These are phyloP conservation scores for Sciurus vulgaris DNA, from an alignment of 2,797 vertebrate species.

Conservation along the genomic window DNA sequence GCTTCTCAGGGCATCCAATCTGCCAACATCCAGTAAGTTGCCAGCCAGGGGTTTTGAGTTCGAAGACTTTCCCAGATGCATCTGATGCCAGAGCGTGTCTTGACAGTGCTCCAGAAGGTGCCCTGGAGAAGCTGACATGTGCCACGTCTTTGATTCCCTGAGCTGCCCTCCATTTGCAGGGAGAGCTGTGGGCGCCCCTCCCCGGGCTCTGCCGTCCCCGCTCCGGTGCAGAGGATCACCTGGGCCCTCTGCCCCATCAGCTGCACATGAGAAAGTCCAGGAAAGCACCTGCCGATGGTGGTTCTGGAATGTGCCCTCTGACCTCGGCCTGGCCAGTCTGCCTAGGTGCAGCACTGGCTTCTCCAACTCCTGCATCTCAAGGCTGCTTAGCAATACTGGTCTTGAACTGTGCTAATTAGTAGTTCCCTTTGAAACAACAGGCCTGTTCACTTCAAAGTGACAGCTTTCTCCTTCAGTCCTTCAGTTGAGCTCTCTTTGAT, in stretches of 20 bases:
- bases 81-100: background rate
- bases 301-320: slow-evolving; percentile 63
- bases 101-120: background rate
- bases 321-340: slow-evolving; percentile 71
- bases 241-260: background rate
- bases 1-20: background rate
- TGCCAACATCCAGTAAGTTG: background rate
- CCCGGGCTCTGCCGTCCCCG: fast-evolving
- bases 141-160: background rate
- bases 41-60: background rate
- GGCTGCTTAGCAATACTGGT: slow-evolving; percentile 62
- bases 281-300: slow-evolving; percentile 51
- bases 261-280: slow-evolving; percentile 50
- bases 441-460: slow-evolving; percentile 74
- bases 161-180: background rate
- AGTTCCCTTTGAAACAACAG: slow-evolving; percentile 80
- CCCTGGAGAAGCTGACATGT: background rate
- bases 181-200: background rate
- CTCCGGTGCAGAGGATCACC: background rate
- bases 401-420: slow-evolving; percentile 81
- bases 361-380: slow-evolving; percentile 54
- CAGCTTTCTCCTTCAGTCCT: slow-evolving; percentile 43
- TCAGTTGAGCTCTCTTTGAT: slow-evolving; percentile 53
- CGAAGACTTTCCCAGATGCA: background rate
- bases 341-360: slow-evolving; percentile 47